phyloP scores from a whole-genome alignment of 2,797 vertebrate genomes.

The Takifugu ocellatus region DNA sequence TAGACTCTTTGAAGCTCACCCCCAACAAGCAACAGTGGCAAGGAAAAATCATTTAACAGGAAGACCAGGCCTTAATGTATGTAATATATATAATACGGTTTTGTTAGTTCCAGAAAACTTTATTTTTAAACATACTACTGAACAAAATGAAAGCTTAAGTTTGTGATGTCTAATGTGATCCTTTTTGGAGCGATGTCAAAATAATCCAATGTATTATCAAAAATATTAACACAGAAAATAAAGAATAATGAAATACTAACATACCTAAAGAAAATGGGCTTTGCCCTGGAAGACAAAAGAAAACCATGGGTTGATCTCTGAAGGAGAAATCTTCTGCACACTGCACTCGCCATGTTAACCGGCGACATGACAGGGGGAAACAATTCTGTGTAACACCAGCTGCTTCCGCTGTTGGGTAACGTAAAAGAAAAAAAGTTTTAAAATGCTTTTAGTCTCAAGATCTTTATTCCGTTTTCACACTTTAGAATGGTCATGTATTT shows the following conservation, averaged over 20 bases:
- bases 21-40: too few relatives aligned
- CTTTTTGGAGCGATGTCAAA: too few relatives aligned
- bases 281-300: conserved; percentile 29
- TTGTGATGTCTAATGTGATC: too few relatives aligned
- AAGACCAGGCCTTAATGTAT: too few relatives aligned
- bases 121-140: background rate
- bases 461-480: too few relatives aligned
- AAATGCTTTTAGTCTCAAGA: background rate
- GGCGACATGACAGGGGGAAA: conserved; percentile 21
- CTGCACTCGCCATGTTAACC: conserved; percentile 55
- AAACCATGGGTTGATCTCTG: conserved; percentile 41
- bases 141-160: background rate
- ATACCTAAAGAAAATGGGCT: conserved; percentile 55
- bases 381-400: conserved; percentile 41
- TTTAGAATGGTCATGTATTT: too few relatives aligned
- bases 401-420: conserved; percentile 43
- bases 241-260: background rate
- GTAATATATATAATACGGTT: background rate
- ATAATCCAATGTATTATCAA: too few relatives aligned
- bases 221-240: background rate
- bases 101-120: background rate
- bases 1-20: too few relatives aligned
- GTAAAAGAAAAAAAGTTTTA: background rate
- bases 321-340: conserved; percentile 49
- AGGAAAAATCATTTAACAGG: too few relatives aligned